Base-by-base conservation (phyloP, 2,797 vertebrate genomes). In the Catostomus latipinnis region DNA sequence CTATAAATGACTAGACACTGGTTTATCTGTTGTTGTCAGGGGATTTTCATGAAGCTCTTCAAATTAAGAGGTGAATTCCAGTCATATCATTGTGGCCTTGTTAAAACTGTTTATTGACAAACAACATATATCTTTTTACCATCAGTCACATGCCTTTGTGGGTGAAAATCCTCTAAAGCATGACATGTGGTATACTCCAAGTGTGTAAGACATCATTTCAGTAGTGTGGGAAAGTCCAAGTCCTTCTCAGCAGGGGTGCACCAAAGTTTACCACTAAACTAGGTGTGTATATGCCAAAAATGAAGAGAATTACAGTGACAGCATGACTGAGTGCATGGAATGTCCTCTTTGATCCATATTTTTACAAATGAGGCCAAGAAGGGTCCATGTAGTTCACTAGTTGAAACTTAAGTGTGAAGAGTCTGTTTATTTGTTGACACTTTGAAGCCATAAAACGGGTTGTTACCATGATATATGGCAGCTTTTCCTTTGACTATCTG, bases 261-360 rank as follows among this genome's bases (percentile, higher is more conserved):
- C 74, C 76, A 75, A 9, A 53, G 76, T 77, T 81, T 88, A 74
- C 88, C 88, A 84, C 86, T 80, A 56, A 88, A 87, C 82, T 81
- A 79, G 81, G 87, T 89, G 85, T 87, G 81, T 91, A 88, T 87
- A 86, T 89, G 90, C 88, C 88, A 89, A 89, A 89, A 90, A 90
- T 85, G 79, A 80, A 85, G 52, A 82, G 91, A 88, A 89, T 88
- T 87, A 87, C 85, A 89, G 86, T 90, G 92, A 92, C 91, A 92
- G 90, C 86, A 90, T 85, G 79, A 90, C 90, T 91, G 91, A 92
- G 90, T 89, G 90, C 78, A 84, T 75, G 91, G 91, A 92, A 93
- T 93, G 89, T 88, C 89, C 91, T 87, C 88, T 87, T 88, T 89
- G 88, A 85, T 84, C 88, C 79, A 86, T 77, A 87, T 91, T 90